These are phyloP conservation scores for Salvator merianae DNA, from an alignment of 2,113 vertebrate species.

Conservation along the genomic window DNA sequence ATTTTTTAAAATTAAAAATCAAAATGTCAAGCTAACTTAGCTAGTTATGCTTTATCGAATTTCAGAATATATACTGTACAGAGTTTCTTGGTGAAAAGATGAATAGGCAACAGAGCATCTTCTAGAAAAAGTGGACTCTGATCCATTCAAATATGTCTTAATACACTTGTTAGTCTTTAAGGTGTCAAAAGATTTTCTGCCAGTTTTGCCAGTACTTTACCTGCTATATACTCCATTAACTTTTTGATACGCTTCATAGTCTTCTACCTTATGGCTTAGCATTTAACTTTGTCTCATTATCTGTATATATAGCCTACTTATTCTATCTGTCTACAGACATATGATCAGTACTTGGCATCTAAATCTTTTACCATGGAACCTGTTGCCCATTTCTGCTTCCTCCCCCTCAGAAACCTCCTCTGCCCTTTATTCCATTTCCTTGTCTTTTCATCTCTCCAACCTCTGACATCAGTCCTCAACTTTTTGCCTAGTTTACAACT, in stretches of 20 bases:
- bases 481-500: conserved; percentile 36
- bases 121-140: background rate
- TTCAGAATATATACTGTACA: background rate
- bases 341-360: background rate
- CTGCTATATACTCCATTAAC: no score
- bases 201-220: background rate
- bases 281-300: background rate
- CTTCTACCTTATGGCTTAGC: background rate
- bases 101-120: background rate
- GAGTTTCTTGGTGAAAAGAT: background rate
- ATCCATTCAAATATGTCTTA: background rate
- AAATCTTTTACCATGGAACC: background rate
- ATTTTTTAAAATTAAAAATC: background rate
- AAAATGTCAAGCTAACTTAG: background rate
- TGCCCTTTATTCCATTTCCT: conserved; percentile 23
- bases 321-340: background rate
- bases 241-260: background rate
- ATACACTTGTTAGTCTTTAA: background rate
- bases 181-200: background rate
- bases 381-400: background rate
- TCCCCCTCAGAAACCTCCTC: background rate
- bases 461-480: conserved; percentile 37
- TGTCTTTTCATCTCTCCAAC: background rate
- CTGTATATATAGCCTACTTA: background rate
- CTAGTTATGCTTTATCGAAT: background rate